Evolutionary conservation across 2,888 invertebrate genomes (phyloP).

Genomic region (Operophtera brumata): DNA sequence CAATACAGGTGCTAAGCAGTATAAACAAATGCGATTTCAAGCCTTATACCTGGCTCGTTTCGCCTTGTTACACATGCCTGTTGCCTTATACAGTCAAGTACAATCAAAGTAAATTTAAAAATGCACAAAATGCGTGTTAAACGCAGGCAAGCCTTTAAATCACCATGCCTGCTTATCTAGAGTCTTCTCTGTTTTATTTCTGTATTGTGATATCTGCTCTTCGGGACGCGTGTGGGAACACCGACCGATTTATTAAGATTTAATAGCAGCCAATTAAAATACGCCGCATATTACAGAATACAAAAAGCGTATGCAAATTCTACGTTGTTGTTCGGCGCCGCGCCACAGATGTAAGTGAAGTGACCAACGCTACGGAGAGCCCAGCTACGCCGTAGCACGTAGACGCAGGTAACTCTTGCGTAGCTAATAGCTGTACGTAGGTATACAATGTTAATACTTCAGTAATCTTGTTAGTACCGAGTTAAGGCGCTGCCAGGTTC

Average conservation of each 20-base stretch:
- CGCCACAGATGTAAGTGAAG: constrained; percentile 32
- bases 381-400: constrained; percentile 50
- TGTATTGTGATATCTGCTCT: constrained; percentile 11
- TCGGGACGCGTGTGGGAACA: constrained; percentile 64
- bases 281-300: constrained; percentile 65
- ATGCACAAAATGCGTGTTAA: no score
- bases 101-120: no score
- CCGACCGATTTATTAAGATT: constrained; percentile 76
- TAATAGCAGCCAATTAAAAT: constrained; percentile 76
- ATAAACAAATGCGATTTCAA: not conserved
- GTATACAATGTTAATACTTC: no score
- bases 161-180: no score
- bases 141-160: no score
- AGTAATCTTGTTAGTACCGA: no score
- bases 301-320: constrained; percentile 68
- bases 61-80: no score
- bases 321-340: constrained; percentile 44
- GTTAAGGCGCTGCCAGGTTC: no score
- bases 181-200: constrained; percentile 1
- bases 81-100: no score
- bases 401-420: constrained; percentile 22
- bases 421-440: not conserved
- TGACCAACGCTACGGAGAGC: constrained; percentile 40
- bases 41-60: no score
- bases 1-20: constrained; percentile 5